phyloP scores from a whole-genome alignment of 2,113 vertebrate genomes.

The Pachycephala philippinensis region DNA sequence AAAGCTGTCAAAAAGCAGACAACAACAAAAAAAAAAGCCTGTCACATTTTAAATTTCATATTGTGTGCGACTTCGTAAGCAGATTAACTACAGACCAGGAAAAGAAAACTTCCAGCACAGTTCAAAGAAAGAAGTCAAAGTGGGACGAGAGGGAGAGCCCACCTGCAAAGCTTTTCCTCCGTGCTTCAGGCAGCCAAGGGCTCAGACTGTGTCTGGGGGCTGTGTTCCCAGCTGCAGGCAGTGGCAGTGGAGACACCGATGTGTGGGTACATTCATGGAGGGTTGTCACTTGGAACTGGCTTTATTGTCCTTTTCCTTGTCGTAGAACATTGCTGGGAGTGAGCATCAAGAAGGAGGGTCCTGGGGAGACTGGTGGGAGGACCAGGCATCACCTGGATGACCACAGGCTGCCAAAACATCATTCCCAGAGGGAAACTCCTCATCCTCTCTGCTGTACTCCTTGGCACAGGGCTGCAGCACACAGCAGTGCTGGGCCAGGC shows the following conservation, averaged over 20 bases:
- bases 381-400: not conserved
- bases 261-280: not conserved
- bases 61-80: not conserved
- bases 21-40: not conserved
- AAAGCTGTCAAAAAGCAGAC: conserved; percentile 1
- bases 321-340: fast-evolving
- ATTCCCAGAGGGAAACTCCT: fast-evolving
- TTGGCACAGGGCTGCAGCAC: not conserved
- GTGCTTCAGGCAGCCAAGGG: not conserved
- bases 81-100: not conserved
- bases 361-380: not conserved
- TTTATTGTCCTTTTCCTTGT: not conserved
- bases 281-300: not conserved
- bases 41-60: not conserved
- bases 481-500: not conserved
- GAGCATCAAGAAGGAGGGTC: not conserved
- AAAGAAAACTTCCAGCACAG: not conserved
- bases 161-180: not conserved
- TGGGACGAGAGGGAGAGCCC: not conserved
- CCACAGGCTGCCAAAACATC: not conserved
- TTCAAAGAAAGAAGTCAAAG: not conserved
- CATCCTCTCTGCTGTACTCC: not conserved
- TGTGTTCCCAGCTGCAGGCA: not conserved
- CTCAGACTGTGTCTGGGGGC: fast-evolving
- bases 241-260: fast-evolving